These are phyloP conservation scores for human (Homo sapiens) DNA, from an alignment of 2,113 vertebrate genomes.

Conservation along the genomic window GRCh38 chrX:127559501-127560000, in stretches of 20 bases:
- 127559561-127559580: background rate
- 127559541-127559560: background rate
- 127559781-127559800: background rate
- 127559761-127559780: background rate
- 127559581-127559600: background rate
- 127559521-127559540: background rate
- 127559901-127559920: background rate
- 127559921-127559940: background rate
- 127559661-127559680: background rate
- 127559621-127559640: background rate
- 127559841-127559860: background rate
- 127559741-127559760: slow-evolving; percentile 6
- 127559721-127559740: background rate
- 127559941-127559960: background rate
- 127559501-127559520: background rate
- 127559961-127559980: no score
- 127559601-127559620: background rate
- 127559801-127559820: background rate
- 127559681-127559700: background rate
- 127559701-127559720: background rate
- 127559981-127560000: no score
- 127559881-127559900: background rate
- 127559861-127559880: background rate
- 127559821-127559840: background rate
- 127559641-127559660: background rate